Conservation (phyloP, 2,113 vertebrate species). For the Myodes glareolus region DNA sequence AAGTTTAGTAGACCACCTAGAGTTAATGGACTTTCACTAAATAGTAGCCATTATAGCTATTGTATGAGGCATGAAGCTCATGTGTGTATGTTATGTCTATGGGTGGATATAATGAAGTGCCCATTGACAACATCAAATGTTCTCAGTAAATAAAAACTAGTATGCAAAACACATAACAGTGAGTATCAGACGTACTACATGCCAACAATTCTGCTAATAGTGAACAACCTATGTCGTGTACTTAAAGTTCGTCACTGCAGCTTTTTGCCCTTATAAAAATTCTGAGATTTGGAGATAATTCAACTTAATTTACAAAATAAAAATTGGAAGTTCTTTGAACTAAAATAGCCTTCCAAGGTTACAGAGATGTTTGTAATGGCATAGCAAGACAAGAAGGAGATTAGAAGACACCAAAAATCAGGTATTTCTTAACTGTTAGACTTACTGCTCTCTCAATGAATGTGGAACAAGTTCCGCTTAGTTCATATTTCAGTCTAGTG, state of each 20-base stretch:
- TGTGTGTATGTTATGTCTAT: background rate
- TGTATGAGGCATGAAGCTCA: background rate
- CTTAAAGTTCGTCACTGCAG: background rate
- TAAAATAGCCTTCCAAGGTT: background rate
- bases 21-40: background rate
- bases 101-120: background rate
- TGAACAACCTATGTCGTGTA: background rate
- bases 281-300: background rate
- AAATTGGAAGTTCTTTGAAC: background rate
- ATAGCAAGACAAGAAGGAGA: background rate
- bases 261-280: background rate
- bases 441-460: background rate
- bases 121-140: background rate
- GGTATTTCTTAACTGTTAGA: background rate
- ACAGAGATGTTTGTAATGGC: background rate
- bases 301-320: background rate
- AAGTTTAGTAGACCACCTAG: background rate
- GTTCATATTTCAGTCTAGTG: background rate
- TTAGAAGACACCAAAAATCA: background rate
- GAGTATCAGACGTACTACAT: background rate
- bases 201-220: background rate
- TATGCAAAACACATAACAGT: background rate
- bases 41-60: background rate
- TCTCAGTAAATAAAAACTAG: background rate
- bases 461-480: background rate